These are phyloP conservation scores for Rhombomys opimus DNA, from an alignment of 2,113 vertebrate genomes.

Conservation along the genomic window DNA sequence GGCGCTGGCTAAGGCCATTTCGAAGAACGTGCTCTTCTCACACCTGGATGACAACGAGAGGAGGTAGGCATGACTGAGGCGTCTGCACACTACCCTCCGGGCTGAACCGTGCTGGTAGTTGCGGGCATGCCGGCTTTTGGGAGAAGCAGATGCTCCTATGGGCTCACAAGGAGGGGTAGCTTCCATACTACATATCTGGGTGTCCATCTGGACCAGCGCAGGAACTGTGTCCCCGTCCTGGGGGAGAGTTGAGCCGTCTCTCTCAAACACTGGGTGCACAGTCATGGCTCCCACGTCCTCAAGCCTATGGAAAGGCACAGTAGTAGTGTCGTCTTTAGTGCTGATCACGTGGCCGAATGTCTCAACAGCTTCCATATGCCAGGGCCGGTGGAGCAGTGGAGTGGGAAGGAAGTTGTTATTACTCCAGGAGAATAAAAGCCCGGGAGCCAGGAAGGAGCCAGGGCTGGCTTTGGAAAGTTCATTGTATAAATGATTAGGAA, in stretches of 20 bases:
- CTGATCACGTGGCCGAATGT: background rate
- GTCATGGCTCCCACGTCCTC: rapidly evolving
- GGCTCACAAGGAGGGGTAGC: background rate
- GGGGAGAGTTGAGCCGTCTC: background rate
- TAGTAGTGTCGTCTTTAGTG: background rate
- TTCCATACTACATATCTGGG: rapidly evolving
- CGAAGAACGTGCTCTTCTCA: slow-evolving; percentile 97
- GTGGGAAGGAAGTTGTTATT: background rate
- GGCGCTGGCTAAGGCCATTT: slow-evolving; percentile 97
- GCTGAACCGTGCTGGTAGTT: rapidly evolving
- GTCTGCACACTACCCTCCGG: background rate
- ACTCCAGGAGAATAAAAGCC: background rate
- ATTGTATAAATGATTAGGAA: background rate
- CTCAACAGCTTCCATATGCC: background rate
- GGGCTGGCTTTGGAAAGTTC: background rate
- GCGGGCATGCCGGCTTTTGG: background rate
- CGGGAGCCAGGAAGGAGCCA: background rate
- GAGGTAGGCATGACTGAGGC: slow-evolving; percentile 87
- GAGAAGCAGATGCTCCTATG: background rate
- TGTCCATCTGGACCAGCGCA: background rate
- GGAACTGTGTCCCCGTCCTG: background rate
- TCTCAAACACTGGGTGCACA: background rate
- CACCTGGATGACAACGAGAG: slow-evolving; percentile 99
- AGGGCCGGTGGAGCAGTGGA: too few relatives aligned
- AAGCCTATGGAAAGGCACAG: background rate